Conservation (phyloP, 2,113 vertebrate species). For the Brevimyrus niger region DNA sequence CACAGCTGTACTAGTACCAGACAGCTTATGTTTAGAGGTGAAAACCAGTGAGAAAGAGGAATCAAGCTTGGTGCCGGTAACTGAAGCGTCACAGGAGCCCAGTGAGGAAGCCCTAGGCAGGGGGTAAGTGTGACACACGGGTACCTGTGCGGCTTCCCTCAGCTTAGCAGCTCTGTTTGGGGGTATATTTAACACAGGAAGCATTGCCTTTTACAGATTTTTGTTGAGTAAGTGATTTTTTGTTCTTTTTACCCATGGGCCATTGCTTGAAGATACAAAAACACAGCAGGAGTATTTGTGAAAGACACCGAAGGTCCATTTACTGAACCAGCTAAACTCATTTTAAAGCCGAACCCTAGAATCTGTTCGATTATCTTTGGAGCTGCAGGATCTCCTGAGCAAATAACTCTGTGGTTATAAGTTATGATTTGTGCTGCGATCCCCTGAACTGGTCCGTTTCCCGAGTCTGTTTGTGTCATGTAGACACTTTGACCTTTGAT, state of each 20-base stretch:
- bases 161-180: background rate
- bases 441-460: background rate
- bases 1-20: background rate
- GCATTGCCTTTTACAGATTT: background rate
- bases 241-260: background rate
- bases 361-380: background rate
- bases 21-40: background rate
- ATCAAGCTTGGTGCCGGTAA: background rate
- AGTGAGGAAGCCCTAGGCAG: background rate
- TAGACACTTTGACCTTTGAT: background rate
- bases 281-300: background rate
- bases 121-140: constrained; percentile 14
- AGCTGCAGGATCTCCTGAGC: background rate
- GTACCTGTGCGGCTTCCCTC: background rate
- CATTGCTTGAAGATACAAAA: background rate
- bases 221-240: background rate
- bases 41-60: background rate
- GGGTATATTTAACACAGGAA: background rate
- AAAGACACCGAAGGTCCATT: background rate
- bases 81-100: background rate
- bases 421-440: background rate
- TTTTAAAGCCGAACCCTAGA: background rate
- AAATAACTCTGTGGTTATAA: background rate
- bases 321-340: background rate
- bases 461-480: background rate